Conservation (phyloP, 1,140 invertebrate species). For the Drosophila truncata region DNA sequence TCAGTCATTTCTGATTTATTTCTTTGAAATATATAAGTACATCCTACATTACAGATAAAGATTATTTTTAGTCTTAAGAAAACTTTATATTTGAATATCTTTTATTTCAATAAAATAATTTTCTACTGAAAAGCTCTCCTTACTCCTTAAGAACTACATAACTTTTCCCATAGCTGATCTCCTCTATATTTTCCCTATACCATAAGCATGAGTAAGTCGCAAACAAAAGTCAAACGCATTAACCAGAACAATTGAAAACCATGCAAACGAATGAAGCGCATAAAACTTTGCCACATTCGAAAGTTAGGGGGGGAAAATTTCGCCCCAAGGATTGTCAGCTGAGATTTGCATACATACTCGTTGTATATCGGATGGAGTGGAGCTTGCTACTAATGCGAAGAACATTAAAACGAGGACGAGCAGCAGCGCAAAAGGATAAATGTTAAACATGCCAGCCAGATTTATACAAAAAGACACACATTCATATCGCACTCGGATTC, state of each 20-base stretch:
- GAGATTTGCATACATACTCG: slow-evolving; percentile 56
- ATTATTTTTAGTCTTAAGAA: too few relatives aligned
- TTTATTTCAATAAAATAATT: too few relatives aligned
- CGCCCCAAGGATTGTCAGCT: slow-evolving; percentile 40
- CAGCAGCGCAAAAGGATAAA: slow-evolving; percentile 35
- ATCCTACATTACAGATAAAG: too few relatives aligned
- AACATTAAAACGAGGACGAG: slow-evolving; percentile 56
- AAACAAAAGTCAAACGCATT: slow-evolving; percentile 73
- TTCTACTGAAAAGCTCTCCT: too few relatives aligned
- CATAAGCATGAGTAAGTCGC: slow-evolving; percentile 11
- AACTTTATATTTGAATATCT: too few relatives aligned
- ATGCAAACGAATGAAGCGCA: slow-evolving; percentile 45
- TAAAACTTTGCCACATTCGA: slow-evolving; percentile 44
- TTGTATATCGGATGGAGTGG: slow-evolving; percentile 31
- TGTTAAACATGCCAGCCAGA: slow-evolving; percentile 65
- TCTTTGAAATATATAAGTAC: not conserved
- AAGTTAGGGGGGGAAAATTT: slow-evolving; percentile 22
- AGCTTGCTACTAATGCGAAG: slow-evolving; percentile 64
- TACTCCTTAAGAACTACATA: too few relatives aligned
- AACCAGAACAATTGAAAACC: slow-evolving; percentile 60
- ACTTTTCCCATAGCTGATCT: not conserved
- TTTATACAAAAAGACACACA: slow-evolving; percentile 48
- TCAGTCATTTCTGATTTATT: too few relatives aligned
- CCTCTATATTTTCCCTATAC: not conserved
- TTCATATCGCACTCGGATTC: slow-evolving; percentile 15